Evolutionary conservation across 2,888 invertebrate species (phyloP).

Genomic region (Lasioglossum zephyrum): DNA sequence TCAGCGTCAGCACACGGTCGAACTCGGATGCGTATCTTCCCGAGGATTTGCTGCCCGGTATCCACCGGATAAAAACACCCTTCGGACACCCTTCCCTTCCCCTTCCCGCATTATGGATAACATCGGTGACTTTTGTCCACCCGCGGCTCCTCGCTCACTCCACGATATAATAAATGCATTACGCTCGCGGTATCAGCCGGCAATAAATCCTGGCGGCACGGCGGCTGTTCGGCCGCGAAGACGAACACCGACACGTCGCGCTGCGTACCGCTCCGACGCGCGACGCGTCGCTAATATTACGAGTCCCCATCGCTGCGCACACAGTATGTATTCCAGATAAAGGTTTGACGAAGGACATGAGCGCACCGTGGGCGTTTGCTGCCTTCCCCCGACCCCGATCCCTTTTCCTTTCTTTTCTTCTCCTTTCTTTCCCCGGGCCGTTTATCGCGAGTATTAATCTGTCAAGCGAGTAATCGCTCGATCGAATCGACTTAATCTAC

Average conservation of each 20-base stretch:
- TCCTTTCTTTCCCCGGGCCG: neutral
- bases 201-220: constrained; percentile 46
- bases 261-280: neutral
- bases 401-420: neutral
- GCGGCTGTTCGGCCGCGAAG: constrained; percentile 7
- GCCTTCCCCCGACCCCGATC: neutral
- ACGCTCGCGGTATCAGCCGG: constrained; percentile 48
- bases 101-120: constrained; percentile 37
- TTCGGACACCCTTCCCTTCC: neutral
- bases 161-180: constrained; percentile 63
- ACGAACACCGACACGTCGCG: constrained; percentile 53
- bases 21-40: constrained; percentile 58
- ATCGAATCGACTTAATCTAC: constrained; percentile 23
- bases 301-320: constrained; percentile 16
- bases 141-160: constrained; percentile 29
- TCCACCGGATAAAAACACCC: constrained; percentile 32
- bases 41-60: constrained; percentile 16
- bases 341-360: constrained; percentile 50
- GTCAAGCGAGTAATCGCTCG: constrained; percentile 25
- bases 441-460: constrained; percentile 27
- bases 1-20: constrained; percentile 46
- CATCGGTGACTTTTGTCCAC: constrained; percentile 44
- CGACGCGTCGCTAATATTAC: constrained; percentile 54
- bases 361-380: constrained; percentile 39
- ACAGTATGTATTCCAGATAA: constrained; percentile 42